Base-by-base conservation (phyloP, 1,140 invertebrate genomes). In the Monomorium pharaonis region DNA sequence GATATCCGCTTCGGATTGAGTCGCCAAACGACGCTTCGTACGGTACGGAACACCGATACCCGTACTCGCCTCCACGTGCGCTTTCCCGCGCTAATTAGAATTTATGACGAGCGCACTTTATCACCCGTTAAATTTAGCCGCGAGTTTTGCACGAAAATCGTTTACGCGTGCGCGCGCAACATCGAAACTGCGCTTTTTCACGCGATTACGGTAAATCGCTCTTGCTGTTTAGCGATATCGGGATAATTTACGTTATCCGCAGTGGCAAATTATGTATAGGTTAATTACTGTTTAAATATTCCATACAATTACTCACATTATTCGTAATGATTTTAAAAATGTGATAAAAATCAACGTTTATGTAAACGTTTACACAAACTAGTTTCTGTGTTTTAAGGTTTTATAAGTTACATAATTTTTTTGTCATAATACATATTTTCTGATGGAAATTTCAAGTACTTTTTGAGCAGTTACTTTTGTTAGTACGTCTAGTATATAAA, bases 61-160 rank as follows among this genome's bases (percentile, higher is more conserved):
- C n/a, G 18, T n/a, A 49, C 10, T 56, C 42, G 0, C 24, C 16
- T 83, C 27, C 56, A 33, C 47, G 33, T 42, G 16, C 44, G 1
- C 62, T 10, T n/a, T n/a, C 16, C 18, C 63, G 33, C 16, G 33
- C 51, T 70, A 56, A 81, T 70, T 81, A 81, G 33, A 42, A 81
- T 81, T 81, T 81, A 81, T 70, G 78, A 81, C 24, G 78, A 44
- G 65, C 47, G 51, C 49, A 49, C 49, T 81, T 81, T 58, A 72
- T 81, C 78, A 81, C 33, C 33, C 37, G 65, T 49, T 72, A 81
- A 81, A 81, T 72, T 81, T 81, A 70, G 63, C 78, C 49, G 18
- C 37, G 65, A 54, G n/a, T 49, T 67, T 78, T 67, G n/a, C 62
- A n/a, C 62, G n/a, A 51, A 76, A 81, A 80, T 80, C 24, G 21